A percentile compares a stretch with the other conserved stretches of the same genome.
These are phyloP conservation scores for Melinaea menophilus DNA, from an alignment of 2,888 invertebrate genomes.

Conservation along the genomic window DNA sequence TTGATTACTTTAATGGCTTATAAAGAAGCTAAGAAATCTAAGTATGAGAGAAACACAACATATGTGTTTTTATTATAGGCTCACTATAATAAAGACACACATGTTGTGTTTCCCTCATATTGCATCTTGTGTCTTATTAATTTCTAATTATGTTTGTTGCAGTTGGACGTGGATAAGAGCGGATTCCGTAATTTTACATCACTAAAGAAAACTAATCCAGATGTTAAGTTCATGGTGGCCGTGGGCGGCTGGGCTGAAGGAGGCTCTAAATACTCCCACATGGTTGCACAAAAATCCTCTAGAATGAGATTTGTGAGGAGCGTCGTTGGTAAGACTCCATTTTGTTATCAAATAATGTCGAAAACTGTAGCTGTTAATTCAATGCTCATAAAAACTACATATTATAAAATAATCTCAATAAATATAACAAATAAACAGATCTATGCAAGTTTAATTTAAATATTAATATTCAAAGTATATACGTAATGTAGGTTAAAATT, in stretches of 20 bases:
- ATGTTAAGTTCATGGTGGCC: slow-evolving; percentile 87
- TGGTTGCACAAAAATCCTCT: slow-evolving; percentile 84
- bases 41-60: too few species aligned
- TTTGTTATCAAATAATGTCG: too few species aligned
- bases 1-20: too few species aligned
- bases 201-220: slow-evolving; percentile 82
- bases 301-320: slow-evolving; percentile 85
- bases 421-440: too few species aligned
- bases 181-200: slow-evolving; percentile 90
- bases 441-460: too few species aligned
- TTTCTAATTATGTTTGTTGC: slow-evolving; percentile 21
- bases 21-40: too few species aligned
- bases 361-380: too few species aligned
- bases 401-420: too few species aligned
- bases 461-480: not conserved
- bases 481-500: not conserved
- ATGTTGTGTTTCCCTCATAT: not conserved
- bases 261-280: slow-evolving; percentile 89
- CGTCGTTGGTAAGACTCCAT: slow-evolving; percentile 80
- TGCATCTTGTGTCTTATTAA: not conserved
- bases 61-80: too few species aligned
- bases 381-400: too few species aligned
- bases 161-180: slow-evolving; percentile 84
- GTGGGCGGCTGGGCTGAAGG: slow-evolving; percentile 96
- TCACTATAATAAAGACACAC: too few species aligned